phyloP scores from a whole-genome alignment of 2,888 invertebrate genomes.

The Ephialtes manifestator region DNA sequence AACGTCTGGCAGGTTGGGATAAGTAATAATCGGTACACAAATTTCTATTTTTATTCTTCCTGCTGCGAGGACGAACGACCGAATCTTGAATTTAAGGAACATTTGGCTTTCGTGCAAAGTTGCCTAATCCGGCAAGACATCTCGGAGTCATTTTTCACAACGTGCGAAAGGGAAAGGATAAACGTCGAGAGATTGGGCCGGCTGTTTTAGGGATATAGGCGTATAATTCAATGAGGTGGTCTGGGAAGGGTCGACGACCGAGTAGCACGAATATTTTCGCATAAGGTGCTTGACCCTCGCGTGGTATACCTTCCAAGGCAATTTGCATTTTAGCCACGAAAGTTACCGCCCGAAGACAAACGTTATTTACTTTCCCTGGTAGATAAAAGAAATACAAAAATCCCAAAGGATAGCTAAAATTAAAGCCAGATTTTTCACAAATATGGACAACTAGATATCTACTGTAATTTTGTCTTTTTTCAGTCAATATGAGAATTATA shows the following conservation, averaged over 20 bases:
- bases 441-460: neutral
- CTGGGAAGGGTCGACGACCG: slow-evolving; percentile 47
- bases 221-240: slow-evolving; percentile 3
- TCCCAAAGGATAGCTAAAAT: neutral
- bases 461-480: neutral
- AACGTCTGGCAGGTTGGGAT: neutral
- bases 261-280: slow-evolving; percentile 39
- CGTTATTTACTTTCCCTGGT: slow-evolving; percentile 16
- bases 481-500: neutral
- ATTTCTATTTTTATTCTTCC: slow-evolving; percentile 15
- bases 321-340: slow-evolving; percentile 33
- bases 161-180: slow-evolving; percentile 44
- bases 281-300: slow-evolving; percentile 44
- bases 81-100: neutral
- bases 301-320: neutral
- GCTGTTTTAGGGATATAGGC: slow-evolving; percentile 26
- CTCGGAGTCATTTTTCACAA: slow-evolving; percentile 45
- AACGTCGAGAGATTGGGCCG: slow-evolving; percentile 4
- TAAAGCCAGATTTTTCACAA: neutral
- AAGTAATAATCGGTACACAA: neutral
- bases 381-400: neutral
- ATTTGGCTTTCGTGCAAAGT: slow-evolving; percentile 1
- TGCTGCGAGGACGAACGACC: slow-evolving; percentile 1
- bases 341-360: neutral
- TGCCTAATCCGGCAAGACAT: slow-evolving; percentile 39